Base-by-base conservation (phyloP, 2,797 vertebrate genomes). In the Rousettus madagascariensis region DNA sequence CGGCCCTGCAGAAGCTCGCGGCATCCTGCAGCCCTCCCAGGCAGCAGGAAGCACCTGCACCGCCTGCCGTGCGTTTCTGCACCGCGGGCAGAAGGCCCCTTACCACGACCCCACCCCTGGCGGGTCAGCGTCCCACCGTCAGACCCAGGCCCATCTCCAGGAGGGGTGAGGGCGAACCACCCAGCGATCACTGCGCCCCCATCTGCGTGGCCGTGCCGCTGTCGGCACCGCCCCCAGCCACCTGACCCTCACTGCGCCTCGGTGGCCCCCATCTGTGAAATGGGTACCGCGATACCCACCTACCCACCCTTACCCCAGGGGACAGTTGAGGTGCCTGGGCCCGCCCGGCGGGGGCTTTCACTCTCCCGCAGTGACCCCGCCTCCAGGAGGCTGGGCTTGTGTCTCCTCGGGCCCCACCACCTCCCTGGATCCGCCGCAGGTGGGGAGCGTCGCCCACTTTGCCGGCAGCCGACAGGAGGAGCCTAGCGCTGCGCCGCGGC, bases 391-490 rank as follows among this genome's bases (percentile, higher is more conserved):
- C 63, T 19, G 26, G 57, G 10, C 36, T 26, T 10, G 63, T 28
- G 2, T 20, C 19, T 1, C 16, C 24, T 6, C 1, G 6, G 11
- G 24, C 61, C 69, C 57, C 63, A 22, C 5, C 10, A 24, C 3
- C 33, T 43, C 26, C 13, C 5, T 0, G 4, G 43, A 1, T 61
- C 46, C 26, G 24, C 4, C 6, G 19, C 1, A 4, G 41, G 38
- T 5, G 3, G 6, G 33, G 46, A 59, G 72, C 22, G 0, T 36
- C 19, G 15, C 72, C 87, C 72, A 6, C 46, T 12, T 19, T 0
- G 59, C 41, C 33, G 0, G 11, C 26, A 2, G 33, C 28, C 0
- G 8, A 0, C 10, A 4, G 49, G 6, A 26, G 1, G 10, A 8
- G 2, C 2, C 0, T 20, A 53, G 65, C 63, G 63, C 86, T 97